A percentile compares a stretch with the other conserved stretches of the same genome.
These are phyloP conservation scores for Caenorhabditis wallacei DNA, from an alignment of 2,888 invertebrate genomes.

Conservation along the genomic window DNA sequence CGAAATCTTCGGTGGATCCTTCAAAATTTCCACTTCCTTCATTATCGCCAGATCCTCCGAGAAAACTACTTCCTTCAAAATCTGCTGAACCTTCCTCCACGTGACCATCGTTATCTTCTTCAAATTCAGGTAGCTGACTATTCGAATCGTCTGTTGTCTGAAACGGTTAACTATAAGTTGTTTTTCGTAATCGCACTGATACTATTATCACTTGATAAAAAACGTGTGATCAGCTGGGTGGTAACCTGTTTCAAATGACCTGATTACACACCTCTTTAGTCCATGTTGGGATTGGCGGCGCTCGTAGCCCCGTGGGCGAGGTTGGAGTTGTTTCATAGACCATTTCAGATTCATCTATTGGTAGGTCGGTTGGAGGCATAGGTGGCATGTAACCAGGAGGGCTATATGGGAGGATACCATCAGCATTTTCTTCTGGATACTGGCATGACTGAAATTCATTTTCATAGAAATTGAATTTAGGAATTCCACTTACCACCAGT, in stretches of 20 bases:
- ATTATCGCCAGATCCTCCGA: constrained; percentile 22
- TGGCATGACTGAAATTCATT: constrained; percentile 18
- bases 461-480: background rate
- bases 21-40: constrained; percentile 29
- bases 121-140: constrained; percentile 25
- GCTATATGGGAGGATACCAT: constrained; percentile 28
- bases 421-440: constrained; percentile 15
- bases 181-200: constrained; percentile 20
- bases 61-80: constrained; percentile 8
- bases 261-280: constrained; percentile 38
- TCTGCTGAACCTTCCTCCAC: constrained; percentile 13
- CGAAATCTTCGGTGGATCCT: constrained; percentile 16
- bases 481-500: background rate
- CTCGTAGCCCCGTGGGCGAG: constrained; percentile 27
- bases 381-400: constrained; percentile 45
- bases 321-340: constrained; percentile 12
- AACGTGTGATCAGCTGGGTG: constrained; percentile 51
- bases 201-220: constrained; percentile 43
- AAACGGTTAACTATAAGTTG: constrained; percentile 34
- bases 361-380: constrained; percentile 43
- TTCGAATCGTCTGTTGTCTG: constrained; percentile 39
- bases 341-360: constrained; percentile 25
- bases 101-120: background rate
- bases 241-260: constrained; percentile 32
- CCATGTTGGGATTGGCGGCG: constrained; percentile 55